Percentiles rank a stretch among this genome's conserved stretches.
Conservation (phyloP, 2,797 vertebrate species). For the Perodicticus potto region DNA sequence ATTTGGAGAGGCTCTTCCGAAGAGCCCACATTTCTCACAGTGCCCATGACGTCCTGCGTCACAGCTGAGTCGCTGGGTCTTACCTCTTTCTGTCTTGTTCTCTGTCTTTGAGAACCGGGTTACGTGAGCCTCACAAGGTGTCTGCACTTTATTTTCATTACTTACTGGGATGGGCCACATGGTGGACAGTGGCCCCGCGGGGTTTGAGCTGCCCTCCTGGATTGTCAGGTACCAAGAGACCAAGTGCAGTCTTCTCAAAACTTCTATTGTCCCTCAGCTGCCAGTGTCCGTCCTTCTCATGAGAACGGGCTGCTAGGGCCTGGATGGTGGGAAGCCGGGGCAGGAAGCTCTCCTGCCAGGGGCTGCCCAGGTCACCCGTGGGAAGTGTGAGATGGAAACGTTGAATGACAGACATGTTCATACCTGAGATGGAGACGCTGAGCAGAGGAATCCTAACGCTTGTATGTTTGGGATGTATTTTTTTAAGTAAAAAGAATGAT, state of each 20-base stretch:
- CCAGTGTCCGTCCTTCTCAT: neutral
- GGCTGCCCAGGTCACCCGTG: neutral
- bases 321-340: neutral
- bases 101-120: neutral
- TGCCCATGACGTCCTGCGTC: accelerated
- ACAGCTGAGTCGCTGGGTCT: neutral
- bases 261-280: neutral
- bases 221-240: neutral
- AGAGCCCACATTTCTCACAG: neutral
- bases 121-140: neutral
- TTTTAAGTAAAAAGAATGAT: neutral
- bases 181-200: too few relatives aligned
- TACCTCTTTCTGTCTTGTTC: neutral
- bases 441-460: neutral
- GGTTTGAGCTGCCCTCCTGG: neutral
- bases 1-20: neutral
- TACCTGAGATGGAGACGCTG: neutral
- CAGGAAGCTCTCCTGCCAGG: neutral
- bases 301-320: neutral
- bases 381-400: neutral
- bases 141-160: neutral
- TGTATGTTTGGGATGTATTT: neutral
- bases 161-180: neutral
- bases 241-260: neutral
- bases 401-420: neutral